These are phyloP conservation scores for Leptinotarsa peninsularis DNA, from an alignment of 2,888 invertebrate species.

Conservation along the genomic window DNA sequence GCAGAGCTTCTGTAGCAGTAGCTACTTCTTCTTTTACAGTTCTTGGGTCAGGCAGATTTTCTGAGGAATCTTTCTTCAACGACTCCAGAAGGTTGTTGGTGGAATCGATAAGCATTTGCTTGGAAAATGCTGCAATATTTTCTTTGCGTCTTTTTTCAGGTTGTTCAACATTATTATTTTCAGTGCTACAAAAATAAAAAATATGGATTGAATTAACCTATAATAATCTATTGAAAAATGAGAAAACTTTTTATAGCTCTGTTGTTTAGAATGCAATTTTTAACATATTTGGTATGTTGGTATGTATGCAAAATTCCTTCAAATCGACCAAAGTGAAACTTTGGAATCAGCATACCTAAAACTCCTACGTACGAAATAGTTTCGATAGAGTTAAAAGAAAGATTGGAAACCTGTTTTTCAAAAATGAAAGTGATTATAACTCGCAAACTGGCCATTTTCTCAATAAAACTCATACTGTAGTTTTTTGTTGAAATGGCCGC, in stretches of 20 bases:
- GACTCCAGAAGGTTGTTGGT: conserved; percentile 66
- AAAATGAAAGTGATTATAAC: no score
- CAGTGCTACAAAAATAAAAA: conserved; percentile 15
- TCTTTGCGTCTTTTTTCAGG: conserved; percentile 22
- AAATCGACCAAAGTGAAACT: no score
- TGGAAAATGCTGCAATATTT: conserved; percentile 6
- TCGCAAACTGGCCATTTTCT: no score
- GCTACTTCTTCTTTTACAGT: conserved; percentile 20
- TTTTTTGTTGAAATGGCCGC: no score
- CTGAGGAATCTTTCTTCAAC: conserved; percentile 63
- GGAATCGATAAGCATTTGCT: conserved; percentile 44
- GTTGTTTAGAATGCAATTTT: no score
- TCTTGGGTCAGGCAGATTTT: conserved; percentile 45
- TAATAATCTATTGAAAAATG: not conserved
- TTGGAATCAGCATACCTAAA: no score
- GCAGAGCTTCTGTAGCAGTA: conserved; percentile 34
- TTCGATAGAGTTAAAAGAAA: no score
- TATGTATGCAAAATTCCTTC: no score
- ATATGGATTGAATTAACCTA: not conserved
- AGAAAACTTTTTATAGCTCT: not conserved
- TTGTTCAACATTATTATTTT: conserved; percentile 29
- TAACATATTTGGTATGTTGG: no score
- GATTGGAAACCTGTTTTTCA: no score
- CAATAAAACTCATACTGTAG: no score
- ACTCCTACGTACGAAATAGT: no score